Evolutionary conservation across 2,888 invertebrate genomes (phyloP).

Genomic region (Amaurobius ferox): DNA sequence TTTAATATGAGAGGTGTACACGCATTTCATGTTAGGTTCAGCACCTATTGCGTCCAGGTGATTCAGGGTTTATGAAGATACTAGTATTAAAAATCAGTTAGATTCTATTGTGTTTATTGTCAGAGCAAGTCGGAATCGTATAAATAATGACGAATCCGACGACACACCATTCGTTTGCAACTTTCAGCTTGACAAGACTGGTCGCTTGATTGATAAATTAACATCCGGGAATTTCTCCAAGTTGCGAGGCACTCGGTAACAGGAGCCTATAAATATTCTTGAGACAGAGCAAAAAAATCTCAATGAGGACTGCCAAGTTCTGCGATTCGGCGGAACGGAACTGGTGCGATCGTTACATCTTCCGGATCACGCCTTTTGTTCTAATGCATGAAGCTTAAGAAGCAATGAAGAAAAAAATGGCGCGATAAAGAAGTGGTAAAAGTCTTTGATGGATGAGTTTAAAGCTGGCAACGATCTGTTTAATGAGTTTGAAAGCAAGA

Average conservation of each 20-base stretch:
- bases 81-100: too few relatives aligned
- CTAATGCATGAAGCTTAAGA: background rate
- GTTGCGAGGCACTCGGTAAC: background rate
- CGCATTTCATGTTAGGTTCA: too few relatives aligned
- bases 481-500: background rate
- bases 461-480: background rate
- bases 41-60: too few relatives aligned
- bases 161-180: background rate
- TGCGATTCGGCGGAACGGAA: slow-evolving; percentile 9
- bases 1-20: too few relatives aligned
- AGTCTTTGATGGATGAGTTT: slow-evolving; percentile 8
- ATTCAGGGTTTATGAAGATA: too few relatives aligned
- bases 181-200: background rate
- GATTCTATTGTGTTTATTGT: too few relatives aligned
- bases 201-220: slow-evolving; percentile 16
- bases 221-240: slow-evolving; percentile 16
- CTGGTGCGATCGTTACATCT: slow-evolving; percentile 7
- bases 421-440: slow-evolving; percentile 17
- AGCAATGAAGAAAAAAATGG: background rate
- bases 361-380: slow-evolving; percentile 18
- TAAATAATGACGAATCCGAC: background rate
- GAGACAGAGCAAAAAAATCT: background rate
- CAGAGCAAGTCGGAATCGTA: background rate
- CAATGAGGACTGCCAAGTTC: background rate
- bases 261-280: background rate